Base-by-base conservation (phyloP, 1,140 invertebrate genomes). In the Medauroidea extradentata region DNA sequence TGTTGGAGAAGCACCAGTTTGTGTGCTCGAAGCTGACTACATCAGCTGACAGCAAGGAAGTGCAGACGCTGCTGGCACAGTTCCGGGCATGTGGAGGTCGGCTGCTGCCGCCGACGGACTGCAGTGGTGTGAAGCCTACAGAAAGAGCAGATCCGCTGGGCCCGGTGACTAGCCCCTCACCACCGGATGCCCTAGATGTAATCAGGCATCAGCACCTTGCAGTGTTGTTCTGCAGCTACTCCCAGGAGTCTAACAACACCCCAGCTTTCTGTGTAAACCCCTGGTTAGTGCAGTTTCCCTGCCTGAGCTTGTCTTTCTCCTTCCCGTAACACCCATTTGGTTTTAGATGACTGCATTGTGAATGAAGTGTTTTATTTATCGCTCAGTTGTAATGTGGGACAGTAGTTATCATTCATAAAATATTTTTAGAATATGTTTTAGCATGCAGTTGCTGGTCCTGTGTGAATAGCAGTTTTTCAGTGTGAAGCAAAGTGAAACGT, bases 211-310 rank as follows among this genome's bases (percentile, higher is more conserved):
- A 99, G 77, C 76, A 85, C 39, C 74, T 99, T 8, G 85, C 91
- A 5, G 87, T 98, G 25, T 77, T 98, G 25, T 94, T 98, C 71
- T 97, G 93, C 69, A 97, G 92, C 72, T 97, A 91, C 69, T 89
- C 91, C 55, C 83, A 83, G 61, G 84, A 85, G 43, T 91, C 90
- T 0, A 78, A 83, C 19, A 90, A 93, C 69, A 84, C 87, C 11
- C 91, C 93, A 0, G 85, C 87, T 44, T 95, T 93, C 71, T 96
- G 94, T 71, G 89, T 95, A 2, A 88, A 90, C 68, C 93, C 93
- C 0, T 91, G 90, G 89, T 90, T 71, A 46, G 39, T 46, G 48
- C 16, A 25, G 21, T 4, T 2, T 50, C 29, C 29, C n/a, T n/a
- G n/a, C n/a, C n/a, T n/a, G n/a, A n/a, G n/a, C n/a, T n/a, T n/a